phyloP scores from a whole-genome alignment of 2,113 vertebrate species.

The Gallinago paraguaiae region DNA sequence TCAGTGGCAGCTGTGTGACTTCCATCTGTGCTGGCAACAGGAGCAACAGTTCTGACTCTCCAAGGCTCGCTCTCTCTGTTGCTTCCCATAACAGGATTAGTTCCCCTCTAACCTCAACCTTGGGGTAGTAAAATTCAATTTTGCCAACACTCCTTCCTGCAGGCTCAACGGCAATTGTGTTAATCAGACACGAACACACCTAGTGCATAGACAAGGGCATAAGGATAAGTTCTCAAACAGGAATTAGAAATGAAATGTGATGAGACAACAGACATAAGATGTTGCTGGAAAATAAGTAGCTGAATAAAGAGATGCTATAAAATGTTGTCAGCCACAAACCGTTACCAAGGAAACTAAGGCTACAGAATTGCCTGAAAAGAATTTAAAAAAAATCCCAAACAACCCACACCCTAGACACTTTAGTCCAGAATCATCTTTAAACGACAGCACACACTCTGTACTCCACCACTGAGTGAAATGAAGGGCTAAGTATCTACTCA shows the following conservation, averaged over 20 bases:
- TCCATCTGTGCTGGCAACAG: not conserved
- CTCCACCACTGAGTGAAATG: not conserved
- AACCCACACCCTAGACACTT: not conserved
- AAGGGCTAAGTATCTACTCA: not conserved
- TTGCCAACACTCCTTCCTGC: not conserved
- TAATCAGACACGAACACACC: not conserved
- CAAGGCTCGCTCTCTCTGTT: not conserved
- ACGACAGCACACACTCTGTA: not conserved
- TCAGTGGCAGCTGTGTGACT: not conserved
- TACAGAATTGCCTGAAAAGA: not conserved
- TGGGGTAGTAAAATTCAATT: not conserved
- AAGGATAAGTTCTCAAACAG: not conserved
- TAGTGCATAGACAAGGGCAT: not conserved
- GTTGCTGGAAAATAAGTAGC: not conserved
- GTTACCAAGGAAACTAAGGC: slow-evolving; percentile 26
- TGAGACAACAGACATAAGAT: not conserved
- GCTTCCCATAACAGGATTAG: not conserved
- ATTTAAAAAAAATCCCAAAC: not conserved
- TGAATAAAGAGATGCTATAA: not conserved
- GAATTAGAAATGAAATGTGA: not conserved
- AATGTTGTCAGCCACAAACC: not conserved
- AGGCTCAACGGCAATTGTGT: not conserved
- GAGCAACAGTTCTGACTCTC: not conserved
- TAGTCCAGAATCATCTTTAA: not conserved
- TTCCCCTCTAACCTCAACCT: not conserved